Evolutionary conservation across 2,797 vertebrate genomes (phyloP), one percentile per base, ranked within the genome.

Genomic region (Sebastes cheni): DNA sequence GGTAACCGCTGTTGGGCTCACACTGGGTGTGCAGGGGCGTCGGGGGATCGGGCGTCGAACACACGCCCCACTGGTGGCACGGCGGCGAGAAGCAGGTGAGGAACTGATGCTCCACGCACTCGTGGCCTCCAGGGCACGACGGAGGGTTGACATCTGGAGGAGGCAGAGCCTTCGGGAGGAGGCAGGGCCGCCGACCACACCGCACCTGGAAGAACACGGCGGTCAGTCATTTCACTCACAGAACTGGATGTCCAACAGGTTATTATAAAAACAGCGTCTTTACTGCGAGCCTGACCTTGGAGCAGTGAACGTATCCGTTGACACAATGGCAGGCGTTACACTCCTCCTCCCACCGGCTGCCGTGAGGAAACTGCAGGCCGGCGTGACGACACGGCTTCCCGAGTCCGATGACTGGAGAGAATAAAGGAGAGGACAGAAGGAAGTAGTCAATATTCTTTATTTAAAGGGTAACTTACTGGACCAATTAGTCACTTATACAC

Each of bases 271-370:
- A 46, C 42, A 18, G 16, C 16, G 16, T 18, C 16, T 9, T 39
- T 10, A 0, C 8, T 20, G 8, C 0, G 25, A 56, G 39, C n/a
- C 80, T 64, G 81, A 99, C 98, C 97, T 98, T 98, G 59, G 98
- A 98, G 89, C 98, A 99, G 85, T 93, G 96, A 5, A 96, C 94
- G 25, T 62, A 89, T 71, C 97, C 97, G 13, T 97, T 95, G 75
- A 95, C 79, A 66, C 98, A 99, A 73, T 95, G 97, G 82, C 98
- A 99, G 71, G 89, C 92, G 83, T 99, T 99, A 46, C 98, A 99
- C 20, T 98, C 97, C 61, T 99, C 96, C 6, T 96, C 93, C 98
- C 98, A 99, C 1, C 93, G 93, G 86, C 95, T 96, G 82, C 97
- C 97, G 0, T 98, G 97, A 2, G 96, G 96, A 83, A 96, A 96